These are phyloP conservation scores for Muntiacus muntjak DNA, from an alignment of 2,113 vertebrate species.

Conservation along the genomic window DNA sequence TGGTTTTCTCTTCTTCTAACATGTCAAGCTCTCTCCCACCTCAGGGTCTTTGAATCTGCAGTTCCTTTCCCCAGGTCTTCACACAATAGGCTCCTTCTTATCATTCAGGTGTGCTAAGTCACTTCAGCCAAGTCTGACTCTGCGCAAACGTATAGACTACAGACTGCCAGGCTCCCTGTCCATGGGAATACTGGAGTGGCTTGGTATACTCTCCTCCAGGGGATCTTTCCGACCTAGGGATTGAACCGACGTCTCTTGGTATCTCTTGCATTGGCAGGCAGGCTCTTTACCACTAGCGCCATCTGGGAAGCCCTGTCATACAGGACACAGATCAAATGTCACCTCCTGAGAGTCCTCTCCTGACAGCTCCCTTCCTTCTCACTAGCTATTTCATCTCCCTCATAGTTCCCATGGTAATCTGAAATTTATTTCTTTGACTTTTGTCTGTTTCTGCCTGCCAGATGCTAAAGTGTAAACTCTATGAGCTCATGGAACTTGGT, in stretches of 20 bases:
- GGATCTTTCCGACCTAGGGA: neutral
- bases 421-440: neutral
- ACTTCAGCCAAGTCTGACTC: neutral
- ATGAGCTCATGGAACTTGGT: neutral
- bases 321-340: neutral
- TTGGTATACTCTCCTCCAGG: neutral
- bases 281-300: neutral
- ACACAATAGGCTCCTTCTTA: neutral
- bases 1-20: neutral
- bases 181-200: neutral
- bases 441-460: neutral
- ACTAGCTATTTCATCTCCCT: neutral
- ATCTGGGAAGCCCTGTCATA: neutral
- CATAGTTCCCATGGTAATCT: neutral
- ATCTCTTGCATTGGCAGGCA: neutral
- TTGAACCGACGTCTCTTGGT: neutral
- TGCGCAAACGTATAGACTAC: neutral
- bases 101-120: neutral
- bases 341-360: neutral
- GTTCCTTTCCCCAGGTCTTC: neutral
- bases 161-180: neutral
- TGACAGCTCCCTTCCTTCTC: neutral
- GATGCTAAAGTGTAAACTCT: neutral
- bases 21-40: neutral
- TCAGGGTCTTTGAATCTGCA: neutral